Percentiles rank a stretch among this genome's conserved stretches.
Evolutionary conservation across 2,113 vertebrate genomes (phyloP).

Genomic region (Poicephalus gulielmi): DNA sequence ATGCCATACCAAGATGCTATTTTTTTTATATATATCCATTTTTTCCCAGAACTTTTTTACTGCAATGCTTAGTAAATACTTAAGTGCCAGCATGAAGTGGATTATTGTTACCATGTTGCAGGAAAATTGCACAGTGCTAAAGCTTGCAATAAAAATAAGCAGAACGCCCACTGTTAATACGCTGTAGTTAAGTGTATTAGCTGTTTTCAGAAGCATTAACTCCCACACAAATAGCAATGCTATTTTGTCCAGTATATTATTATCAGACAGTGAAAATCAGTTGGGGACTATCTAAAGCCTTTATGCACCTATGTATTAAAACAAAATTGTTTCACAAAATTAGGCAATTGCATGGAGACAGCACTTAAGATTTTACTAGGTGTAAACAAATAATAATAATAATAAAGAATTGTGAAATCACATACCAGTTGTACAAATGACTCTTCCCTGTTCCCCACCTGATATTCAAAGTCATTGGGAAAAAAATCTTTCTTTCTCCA

Average conservation of each 20-base stretch:
- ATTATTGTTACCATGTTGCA: conserved; percentile 69
- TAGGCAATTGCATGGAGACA: conserved; percentile 42
- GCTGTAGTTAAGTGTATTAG: conserved; percentile 67
- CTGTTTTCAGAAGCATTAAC: conserved; percentile 71
- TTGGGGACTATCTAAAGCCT: conserved; percentile 54
- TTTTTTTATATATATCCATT: neutral
- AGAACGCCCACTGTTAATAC: conserved; percentile 68
- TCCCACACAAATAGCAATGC: conserved; percentile 64
- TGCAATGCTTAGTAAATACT: conserved; percentile 64
- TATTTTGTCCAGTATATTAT: conserved; percentile 62
- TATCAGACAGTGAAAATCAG: conserved; percentile 63
- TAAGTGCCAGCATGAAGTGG: conserved; percentile 61
- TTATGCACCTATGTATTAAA: conserved; percentile 41
- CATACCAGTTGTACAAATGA: neutral
- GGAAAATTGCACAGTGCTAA: conserved; percentile 65
- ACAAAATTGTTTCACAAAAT: conserved; percentile 58
- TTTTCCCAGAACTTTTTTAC: conserved; percentile 53
- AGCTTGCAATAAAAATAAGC: conserved; percentile 73
- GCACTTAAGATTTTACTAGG: conserved; percentile 38
- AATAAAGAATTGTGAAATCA: conserved; percentile 6
- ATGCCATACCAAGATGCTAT: neutral
- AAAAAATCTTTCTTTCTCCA: neutral
- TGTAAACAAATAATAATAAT: conserved; percentile 25
- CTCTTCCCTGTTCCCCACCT: neutral
- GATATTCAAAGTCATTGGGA: neutral